These are phyloP conservation scores for Sialia sialis DNA, from an alignment of 2,113 vertebrate genomes.

Conservation along the genomic window DNA sequence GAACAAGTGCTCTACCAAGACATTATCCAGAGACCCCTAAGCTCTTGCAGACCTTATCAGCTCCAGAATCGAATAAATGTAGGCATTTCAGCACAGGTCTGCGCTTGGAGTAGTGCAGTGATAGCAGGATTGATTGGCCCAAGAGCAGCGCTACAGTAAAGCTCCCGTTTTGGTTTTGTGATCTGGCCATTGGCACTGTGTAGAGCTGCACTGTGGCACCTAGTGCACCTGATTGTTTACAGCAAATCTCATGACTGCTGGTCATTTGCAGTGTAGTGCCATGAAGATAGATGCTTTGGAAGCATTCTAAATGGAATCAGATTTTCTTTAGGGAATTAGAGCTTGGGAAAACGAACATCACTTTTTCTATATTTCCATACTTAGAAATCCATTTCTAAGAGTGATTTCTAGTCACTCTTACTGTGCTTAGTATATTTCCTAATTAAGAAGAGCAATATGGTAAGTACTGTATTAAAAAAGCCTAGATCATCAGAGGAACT, in stretches of 20 bases:
- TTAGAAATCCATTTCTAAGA: not conserved
- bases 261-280: not conserved
- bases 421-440: not conserved
- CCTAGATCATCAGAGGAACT: not conserved
- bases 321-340: not conserved
- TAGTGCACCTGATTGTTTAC: not conserved
- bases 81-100: not conserved
- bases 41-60: not conserved
- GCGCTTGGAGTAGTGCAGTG: not conserved
- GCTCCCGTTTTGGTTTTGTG: not conserved
- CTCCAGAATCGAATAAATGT: not conserved
- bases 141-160: not conserved
- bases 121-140: not conserved
- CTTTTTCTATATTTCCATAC: not conserved
- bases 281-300: not conserved
- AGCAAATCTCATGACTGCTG: not conserved
- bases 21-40: not conserved
- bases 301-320: not conserved
- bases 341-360: not conserved
- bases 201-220: not conserved
- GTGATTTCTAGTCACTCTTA: not conserved
- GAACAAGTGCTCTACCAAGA: not conserved
- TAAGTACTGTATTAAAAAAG: not conserved
- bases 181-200: not conserved
- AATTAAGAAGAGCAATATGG: not conserved